Evolutionary conservation across 2,888 invertebrate genomes (phyloP), one percentile per base, ranked within the genome.

Genomic region (Geophilus truncorum): DNA sequence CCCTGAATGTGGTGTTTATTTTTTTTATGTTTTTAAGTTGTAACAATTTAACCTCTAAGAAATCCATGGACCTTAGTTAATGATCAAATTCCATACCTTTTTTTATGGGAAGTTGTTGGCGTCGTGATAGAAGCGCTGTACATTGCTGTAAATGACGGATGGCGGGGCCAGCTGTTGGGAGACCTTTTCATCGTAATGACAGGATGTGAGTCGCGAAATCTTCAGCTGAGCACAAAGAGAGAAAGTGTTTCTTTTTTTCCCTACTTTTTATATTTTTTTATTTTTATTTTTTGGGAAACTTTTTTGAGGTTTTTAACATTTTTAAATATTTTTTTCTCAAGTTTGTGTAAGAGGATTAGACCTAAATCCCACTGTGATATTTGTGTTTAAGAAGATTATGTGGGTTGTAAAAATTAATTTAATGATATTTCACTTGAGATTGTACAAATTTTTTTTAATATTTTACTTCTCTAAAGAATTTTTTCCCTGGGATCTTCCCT

Each of bases 91-190:
- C 70, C 70, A 70, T 70, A 70, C 10, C n/a, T 70, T 70, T 70
- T 70, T 70, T 70, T 70, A 21, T 4, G 70, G 70, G 7, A 51
- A 51, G 70, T 70, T 25, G 70, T 70, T 70, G 70, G 70, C 70
- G 25, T 28, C 70, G 10, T 70, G 28, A 70, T 70, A 70, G 70
- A 70, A 28, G 25, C 70, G 10, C 70, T 70, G 70, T 70, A 28
- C 70, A 70, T 70, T 70, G 70, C 70, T 70, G 70, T 28, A 28
- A 70, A 70, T 70, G 70, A 70, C 70, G 70, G 70, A 70, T 70
- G 70, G 70, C 70, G 70, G 70, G 70, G 70, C 70, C 70, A 70
- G 70, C 70, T 70, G 70, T 70, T 70, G 70, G 70, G 70, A 70
- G 70, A 70, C 70, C 70, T 70, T 70, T 70, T 70, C 25, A 70